Percentiles rank a stretch among this genome's conserved stretches.
Evolutionary conservation across 2,113 vertebrate genomes (phyloP).

Genomic region (Rhabdomys dilectus): DNA sequence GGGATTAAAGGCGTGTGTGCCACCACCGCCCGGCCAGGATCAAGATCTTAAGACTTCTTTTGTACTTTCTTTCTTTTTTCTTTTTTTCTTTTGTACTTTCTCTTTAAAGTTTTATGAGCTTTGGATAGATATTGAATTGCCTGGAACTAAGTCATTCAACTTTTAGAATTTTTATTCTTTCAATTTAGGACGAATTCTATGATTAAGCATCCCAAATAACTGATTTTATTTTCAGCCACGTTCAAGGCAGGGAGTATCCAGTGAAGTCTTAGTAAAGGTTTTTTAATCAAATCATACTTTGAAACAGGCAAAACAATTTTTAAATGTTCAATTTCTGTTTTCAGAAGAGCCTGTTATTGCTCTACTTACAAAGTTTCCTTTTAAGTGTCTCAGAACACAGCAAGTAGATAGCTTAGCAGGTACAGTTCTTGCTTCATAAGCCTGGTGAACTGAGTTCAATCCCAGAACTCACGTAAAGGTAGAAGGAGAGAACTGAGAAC

Average conservation of each 20-base stretch:
- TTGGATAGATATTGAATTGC: not conserved
- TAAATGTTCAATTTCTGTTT: not conserved
- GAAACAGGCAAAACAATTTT: not conserved
- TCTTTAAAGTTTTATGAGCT: not conserved
- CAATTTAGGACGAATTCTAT: not conserved
- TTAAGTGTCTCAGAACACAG: not conserved
- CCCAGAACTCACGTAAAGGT: not conserved
- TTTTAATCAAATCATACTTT: not conserved
- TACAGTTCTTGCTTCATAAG: not conserved
- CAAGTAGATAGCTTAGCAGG: not conserved
- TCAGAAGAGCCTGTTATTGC: not conserved
- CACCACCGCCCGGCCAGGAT: no score
- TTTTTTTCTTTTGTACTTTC: not conserved
- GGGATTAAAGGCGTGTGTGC: no score
- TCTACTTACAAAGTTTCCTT: not conserved
- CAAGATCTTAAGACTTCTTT: not conserved
- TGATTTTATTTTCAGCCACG: not conserved
- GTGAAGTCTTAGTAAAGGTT: not conserved
- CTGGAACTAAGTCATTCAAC: not conserved
- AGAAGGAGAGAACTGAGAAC: not conserved
- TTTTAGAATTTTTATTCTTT: not conserved
- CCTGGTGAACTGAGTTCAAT: not conserved
- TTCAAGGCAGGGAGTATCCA: not conserved
- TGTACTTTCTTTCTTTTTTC: not conserved
- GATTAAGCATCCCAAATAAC: not conserved